phyloP scores from a whole-genome alignment of 2,113 vertebrate species.

The Hemichromis elongatus region DNA sequence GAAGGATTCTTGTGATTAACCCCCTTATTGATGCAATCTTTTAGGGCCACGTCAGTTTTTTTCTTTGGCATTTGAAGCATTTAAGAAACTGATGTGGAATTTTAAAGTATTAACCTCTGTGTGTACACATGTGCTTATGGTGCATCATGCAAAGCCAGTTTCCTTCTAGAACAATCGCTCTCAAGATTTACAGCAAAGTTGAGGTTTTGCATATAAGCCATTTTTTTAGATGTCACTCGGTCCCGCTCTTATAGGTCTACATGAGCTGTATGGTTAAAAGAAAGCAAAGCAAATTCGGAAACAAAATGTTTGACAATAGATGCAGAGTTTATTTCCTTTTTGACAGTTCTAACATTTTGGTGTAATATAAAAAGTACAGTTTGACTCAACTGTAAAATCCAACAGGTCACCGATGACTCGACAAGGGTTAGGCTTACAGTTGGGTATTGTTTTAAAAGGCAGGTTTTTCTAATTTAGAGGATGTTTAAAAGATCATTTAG shows the following conservation, averaged over 20 bases:
- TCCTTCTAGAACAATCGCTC: constrained; percentile 9
- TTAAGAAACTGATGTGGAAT: not conserved
- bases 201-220: not conserved
- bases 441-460: not conserved
- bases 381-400: not conserved
- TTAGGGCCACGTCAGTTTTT: constrained; percentile 13
- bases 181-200: constrained; percentile 18
- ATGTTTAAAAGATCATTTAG: too few species aligned
- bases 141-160: constrained; percentile 22
- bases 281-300: not conserved
- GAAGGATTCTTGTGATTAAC: constrained; percentile 48
- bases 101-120: not conserved
- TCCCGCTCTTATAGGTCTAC: not conserved
- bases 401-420: not conserved
- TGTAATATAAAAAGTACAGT: not conserved
- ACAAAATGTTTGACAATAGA: not conserved
- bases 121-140: constrained; percentile 13
- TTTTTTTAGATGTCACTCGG: constrained; percentile 7
- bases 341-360: not conserved
- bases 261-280: constrained; percentile 14
- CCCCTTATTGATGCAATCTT: constrained; percentile 55
- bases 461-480: not conserved
- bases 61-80: not conserved
- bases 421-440: not conserved
- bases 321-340: not conserved